Evolutionary conservation across 2,888 invertebrate genomes (phyloP), one percentile per base, ranked within the genome.

Genomic region (Platypus cylindrus): DNA sequence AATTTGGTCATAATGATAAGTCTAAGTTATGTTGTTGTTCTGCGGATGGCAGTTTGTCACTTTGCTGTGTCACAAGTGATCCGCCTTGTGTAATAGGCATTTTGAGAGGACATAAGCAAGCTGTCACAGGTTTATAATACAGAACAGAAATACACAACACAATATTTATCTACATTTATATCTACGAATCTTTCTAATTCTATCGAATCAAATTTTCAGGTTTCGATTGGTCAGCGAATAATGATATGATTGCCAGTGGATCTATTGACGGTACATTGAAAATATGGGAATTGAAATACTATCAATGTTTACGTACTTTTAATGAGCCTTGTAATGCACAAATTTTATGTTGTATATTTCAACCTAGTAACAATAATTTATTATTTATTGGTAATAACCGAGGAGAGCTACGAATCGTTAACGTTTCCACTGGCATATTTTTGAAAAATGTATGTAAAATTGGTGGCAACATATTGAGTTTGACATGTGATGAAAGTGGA

Each of bases 281-380:
- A 48, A 66, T 87, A 40, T 87, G 86, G 87, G 49, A 51, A 36
- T 46, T 52, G 3, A 35, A 44, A 15, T 71, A 74, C 53, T 67
- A 73, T 43, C 56, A 57, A 8, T 78, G 79, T 41, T 62, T 83
- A 45, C 64, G 83, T 20, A 64, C 67, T 5, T 74, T 79, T 37
- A 59, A 58, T 30, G 81, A 82, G 59, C 75, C 73, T 45, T 64
- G 71, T 31, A 63, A 58, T 30, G 67, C 73, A 34, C 71, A 75
- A 53, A 62, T 82, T 38, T 62, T 78, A 1, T 77, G 76, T 53
- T 84, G 85, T 58, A 68, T 73, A 31, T 87, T 87, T 62, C 81
- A 84, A 54, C 86, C 86, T 0, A 71, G 78, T 28, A 89, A 87
- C 55, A 86, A 86, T 55, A 87, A 87, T 60, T 75, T 86, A 66